Evolutionary conservation across 2,797 vertebrate genomes (phyloP).

Genomic region (Furcifer pardalis): DNA sequence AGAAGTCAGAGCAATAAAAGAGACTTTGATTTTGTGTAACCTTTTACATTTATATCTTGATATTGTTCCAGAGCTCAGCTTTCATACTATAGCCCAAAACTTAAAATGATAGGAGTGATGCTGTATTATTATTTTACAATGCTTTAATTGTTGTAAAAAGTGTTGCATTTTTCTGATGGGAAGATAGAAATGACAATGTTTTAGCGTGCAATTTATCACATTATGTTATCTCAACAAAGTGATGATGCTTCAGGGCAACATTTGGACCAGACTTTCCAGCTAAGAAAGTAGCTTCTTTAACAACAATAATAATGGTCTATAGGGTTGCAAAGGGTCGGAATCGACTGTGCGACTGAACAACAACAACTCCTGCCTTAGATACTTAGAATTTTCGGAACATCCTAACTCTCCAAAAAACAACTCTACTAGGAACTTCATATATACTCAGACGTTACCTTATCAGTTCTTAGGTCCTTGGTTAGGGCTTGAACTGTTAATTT

Average conservation of each 20-base stretch:
- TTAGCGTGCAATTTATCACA: slow-evolving; percentile 26
- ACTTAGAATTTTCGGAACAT: too few relatives aligned
- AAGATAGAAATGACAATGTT: slow-evolving; percentile 8
- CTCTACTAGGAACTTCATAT: too few relatives aligned
- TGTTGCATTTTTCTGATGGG: slow-evolving; percentile 16
- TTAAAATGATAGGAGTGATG: slow-evolving; percentile 5
- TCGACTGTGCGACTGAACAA: too few relatives aligned
- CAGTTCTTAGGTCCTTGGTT: too few relatives aligned
- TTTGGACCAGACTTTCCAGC: slow-evolving; percentile 22
- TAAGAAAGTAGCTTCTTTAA: background rate
- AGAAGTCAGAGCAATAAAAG: slow-evolving; percentile 21
- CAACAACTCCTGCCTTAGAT: too few relatives aligned
- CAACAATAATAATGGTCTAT: too few relatives aligned
- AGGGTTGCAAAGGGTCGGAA: too few relatives aligned
- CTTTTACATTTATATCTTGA: slow-evolving; percentile 12
- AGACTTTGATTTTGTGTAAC: background rate
- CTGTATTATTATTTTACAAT: slow-evolving; percentile 10
- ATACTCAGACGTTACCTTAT: too few relatives aligned
- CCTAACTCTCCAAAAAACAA: too few relatives aligned
- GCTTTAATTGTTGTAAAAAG: slow-evolving; percentile 33
- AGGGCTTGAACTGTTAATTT: too few relatives aligned
- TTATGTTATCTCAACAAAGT: slow-evolving; percentile 6
- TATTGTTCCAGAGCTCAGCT: slow-evolving; percentile 5
- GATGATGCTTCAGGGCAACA: slow-evolving; percentile 42
- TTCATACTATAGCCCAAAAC: background rate